Conservation (phyloP, 1,140 invertebrate genomes). For the Listronotus oregonensis region DNA sequence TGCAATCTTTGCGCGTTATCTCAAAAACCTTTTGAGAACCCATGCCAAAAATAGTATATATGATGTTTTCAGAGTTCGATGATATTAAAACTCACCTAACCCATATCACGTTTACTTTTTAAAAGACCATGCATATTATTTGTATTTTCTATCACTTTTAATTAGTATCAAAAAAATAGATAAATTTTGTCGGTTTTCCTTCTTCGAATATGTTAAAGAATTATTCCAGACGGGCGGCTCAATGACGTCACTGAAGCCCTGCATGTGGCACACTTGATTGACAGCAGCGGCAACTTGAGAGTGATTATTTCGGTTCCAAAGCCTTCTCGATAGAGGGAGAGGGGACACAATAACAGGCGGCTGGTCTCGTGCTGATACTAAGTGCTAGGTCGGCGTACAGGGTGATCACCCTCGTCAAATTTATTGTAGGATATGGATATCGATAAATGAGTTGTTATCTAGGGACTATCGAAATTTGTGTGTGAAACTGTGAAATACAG, state of each 20-base stretch:
- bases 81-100: too few relatives aligned
- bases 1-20: too few relatives aligned
- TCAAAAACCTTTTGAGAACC: too few relatives aligned
- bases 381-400: conserved; percentile 16
- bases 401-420: conserved; percentile 1
- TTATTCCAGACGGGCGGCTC: conserved; percentile 26
- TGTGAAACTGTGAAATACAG: too few relatives aligned
- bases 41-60: too few relatives aligned
- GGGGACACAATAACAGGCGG: conserved; percentile 23
- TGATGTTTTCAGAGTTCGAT: too few relatives aligned
- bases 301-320: conserved; percentile 19
- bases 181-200: conserved; percentile 11
- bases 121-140: too few relatives aligned
- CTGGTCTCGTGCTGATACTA: conserved; percentile 35
- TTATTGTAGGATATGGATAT: conserved; percentile 19
- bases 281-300: conserved; percentile 30
- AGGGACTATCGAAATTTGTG: too few relatives aligned
- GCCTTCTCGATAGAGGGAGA: background rate
- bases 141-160: conserved; percentile 9
- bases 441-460: conserved; percentile 13
- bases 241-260: conserved; percentile 34
- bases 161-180: conserved; percentile 11
- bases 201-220: conserved; percentile 16
- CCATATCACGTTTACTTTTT: too few relatives aligned
- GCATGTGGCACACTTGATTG: conserved; percentile 37